Base-by-base conservation (phyloP, 1,140 invertebrate species). In the Drosophila kohkoa region DNA sequence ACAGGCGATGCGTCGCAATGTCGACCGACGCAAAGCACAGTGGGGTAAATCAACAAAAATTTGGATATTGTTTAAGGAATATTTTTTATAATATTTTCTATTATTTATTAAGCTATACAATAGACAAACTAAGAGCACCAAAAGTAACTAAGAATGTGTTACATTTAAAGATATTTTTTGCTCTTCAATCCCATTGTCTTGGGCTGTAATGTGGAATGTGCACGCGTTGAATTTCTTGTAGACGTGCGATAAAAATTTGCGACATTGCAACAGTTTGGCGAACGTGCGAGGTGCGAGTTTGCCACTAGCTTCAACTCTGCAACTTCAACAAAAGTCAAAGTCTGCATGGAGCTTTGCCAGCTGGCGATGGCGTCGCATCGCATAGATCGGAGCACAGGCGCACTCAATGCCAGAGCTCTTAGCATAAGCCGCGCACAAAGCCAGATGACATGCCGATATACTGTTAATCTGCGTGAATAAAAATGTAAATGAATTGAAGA, bases 171-270 rank as follows among this genome's bases (percentile, higher is more conserved):
- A n/a, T n/a, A n/a, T n/a, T n/a, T n/a, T n/a, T n/a, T n/a, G n/a
- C 10, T 3, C 8, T 11, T 57, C 49, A 7, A n/a, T 3, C 0
- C 75, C 65, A 81, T 66, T 82, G 78, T 71, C 28, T 45, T 49
- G 60, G 68, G 81, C 80, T 74, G 71, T 65, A 85, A 85, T 89
- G 85, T 79, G 88, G 81, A 82, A 88, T 81, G 81, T 85, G 83
- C 88, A 91, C 88, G 88, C 82, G 81, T 91, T 79, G 88, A 91
- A 91, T 91, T 91, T 85, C 88, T 89, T 89, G 85, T 81, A 91
- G 83, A 91, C 88, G 88, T 88, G 88, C 83, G 88, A 88, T 91
- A 91, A 91, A 90, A 91, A 91, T 91, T 83, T 91, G 88, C 81
- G 88, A 91, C 88, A 91, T 91, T 91, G 88, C 83, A 91, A 88